Conservation (phyloP, 2,797 vertebrate genomes). For the Chaenodraco wilsoni region DNA sequence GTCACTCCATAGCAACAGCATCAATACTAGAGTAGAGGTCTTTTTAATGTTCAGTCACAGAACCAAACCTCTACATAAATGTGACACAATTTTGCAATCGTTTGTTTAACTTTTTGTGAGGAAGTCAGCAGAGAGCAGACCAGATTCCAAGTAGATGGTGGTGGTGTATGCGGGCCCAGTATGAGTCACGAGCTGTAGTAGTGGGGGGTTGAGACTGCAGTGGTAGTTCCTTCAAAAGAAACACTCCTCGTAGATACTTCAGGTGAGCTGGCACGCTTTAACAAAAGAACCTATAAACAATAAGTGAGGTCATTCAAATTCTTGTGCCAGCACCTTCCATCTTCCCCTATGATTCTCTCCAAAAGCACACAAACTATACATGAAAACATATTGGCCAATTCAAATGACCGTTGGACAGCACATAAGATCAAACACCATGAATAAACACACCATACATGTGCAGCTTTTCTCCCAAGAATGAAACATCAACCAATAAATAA, state of each 20-base stretch:
- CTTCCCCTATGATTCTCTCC: slow-evolving; percentile 48
- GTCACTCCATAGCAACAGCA: slow-evolving; percentile 30
- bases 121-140: slow-evolving; percentile 58
- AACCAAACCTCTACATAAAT: slow-evolving; percentile 13
- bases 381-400: slow-evolving; percentile 62
- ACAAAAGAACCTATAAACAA: slow-evolving; percentile 59
- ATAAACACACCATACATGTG: slow-evolving; percentile 69
- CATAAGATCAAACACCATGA: slow-evolving; percentile 68
- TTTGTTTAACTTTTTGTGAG: slow-evolving; percentile 51
- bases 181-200: slow-evolving; percentile 38
- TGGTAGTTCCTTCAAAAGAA: slow-evolving; percentile 46
- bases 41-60: slow-evolving; percentile 20
- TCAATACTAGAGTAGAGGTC: slow-evolving; percentile 3
- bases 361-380: slow-evolving; percentile 65
- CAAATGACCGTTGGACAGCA: slow-evolving; percentile 60
- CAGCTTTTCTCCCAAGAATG: slow-evolving; percentile 69
- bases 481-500: slow-evolving; percentile 78
- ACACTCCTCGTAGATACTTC: slow-evolving; percentile 63
- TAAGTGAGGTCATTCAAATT: slow-evolving; percentile 55
- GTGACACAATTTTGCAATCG: slow-evolving; percentile 2
- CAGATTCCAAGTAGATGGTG: slow-evolving; percentile 17
- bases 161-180: neutral
- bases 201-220: slow-evolving; percentile 7
- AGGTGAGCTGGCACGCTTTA: slow-evolving; percentile 61
- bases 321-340: slow-evolving; percentile 54